Percentiles rank a stretch among this genome's conserved stretches.
phyloP scores from a whole-genome alignment of 2,888 invertebrate genomes.

The Coelopa pilipes region DNA sequence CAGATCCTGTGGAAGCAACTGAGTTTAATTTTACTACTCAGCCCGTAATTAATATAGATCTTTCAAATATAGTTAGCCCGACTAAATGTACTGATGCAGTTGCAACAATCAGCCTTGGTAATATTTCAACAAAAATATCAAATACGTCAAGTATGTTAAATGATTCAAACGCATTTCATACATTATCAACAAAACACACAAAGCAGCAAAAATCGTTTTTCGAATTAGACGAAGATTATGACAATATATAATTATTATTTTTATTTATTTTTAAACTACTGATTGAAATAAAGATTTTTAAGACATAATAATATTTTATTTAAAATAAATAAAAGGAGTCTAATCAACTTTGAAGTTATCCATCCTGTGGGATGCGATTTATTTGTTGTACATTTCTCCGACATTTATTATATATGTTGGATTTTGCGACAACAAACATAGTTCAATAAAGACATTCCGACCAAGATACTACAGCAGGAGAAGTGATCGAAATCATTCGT shows the following conservation, averaged over 20 bases:
- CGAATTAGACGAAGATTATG: conserved; percentile 67
- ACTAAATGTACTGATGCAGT: conserved; percentile 34
- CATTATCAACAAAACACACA: conserved; percentile 42
- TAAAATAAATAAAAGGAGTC: too few species aligned
- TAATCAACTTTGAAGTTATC: too few species aligned
- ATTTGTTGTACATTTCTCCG: too few species aligned
- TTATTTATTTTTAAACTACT: not conserved
- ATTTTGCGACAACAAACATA: too few species aligned
- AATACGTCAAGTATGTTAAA: conserved; percentile 46
- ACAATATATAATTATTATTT: conserved; percentile 61
- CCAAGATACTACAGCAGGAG: too few species aligned
- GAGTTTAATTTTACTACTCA: conserved; percentile 53
- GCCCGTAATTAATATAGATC: conserved; percentile 65
- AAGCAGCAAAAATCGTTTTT: conserved; percentile 54
- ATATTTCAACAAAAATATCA: conserved; percentile 41
- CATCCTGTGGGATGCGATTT: too few species aligned
- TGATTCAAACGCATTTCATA: conserved; percentile 50
- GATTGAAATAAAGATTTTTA: not conserved
- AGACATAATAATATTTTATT: conserved; percentile 2
- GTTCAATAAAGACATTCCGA: too few species aligned
- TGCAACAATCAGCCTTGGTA: conserved; percentile 52
- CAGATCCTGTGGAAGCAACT: conserved; percentile 38
- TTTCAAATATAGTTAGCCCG: conserved; percentile 58
- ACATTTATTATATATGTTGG: too few species aligned
- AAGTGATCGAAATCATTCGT: too few species aligned